phyloP scores from a whole-genome alignment of 2,113 vertebrate species.

The Oreochromis niloticus region DNA sequence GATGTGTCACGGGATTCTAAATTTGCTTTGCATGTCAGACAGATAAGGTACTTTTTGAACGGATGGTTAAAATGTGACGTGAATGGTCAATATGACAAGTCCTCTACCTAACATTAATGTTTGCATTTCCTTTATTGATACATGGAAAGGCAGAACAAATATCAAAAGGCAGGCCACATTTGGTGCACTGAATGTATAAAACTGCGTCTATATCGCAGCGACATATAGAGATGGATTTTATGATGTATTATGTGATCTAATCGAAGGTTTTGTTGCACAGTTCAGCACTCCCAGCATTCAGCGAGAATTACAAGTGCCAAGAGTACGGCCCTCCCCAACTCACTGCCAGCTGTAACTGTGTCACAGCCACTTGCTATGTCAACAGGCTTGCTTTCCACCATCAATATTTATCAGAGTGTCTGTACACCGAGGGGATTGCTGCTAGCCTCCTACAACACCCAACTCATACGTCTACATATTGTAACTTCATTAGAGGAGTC shows the following conservation, averaged over 20 bases:
- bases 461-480: neutral
- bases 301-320: conserved; percentile 25
- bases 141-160: neutral
- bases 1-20: neutral
- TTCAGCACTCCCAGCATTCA: conserved; percentile 36
- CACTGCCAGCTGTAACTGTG: conserved; percentile 31
- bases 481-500: conserved; percentile 17
- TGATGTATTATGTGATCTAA: conserved; percentile 22
- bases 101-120: neutral
- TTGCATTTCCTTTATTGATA: neutral
- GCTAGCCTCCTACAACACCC: neutral
- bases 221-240: conserved; percentile 18
- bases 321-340: conserved; percentile 6
- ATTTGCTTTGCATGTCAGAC: neutral
- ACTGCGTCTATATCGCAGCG: neutral
- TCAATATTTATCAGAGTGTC: conserved; percentile 55
- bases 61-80: neutral
- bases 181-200: neutral
- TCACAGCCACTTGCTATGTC: conserved; percentile 43
- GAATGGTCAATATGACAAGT: neutral
- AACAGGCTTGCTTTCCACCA: conserved; percentile 37
- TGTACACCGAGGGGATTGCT: neutral
- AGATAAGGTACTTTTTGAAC: neutral
- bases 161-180: neutral
- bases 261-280: conserved; percentile 15